Evolutionary conservation across 2,113 vertebrate species (phyloP).

Genomic region (Varanus salvator): DNA sequence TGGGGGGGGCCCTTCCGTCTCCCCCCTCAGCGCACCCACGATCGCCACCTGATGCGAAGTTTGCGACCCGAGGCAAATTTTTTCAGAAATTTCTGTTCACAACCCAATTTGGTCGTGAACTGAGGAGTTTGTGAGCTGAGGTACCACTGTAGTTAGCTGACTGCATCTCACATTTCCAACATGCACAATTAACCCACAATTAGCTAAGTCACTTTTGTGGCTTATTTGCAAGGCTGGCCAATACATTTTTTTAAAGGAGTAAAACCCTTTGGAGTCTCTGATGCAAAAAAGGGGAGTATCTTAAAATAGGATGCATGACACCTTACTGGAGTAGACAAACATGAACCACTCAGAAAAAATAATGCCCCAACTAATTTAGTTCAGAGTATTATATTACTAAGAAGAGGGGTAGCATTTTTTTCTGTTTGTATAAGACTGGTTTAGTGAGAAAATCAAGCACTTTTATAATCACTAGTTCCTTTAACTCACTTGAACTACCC

Average conservation of each 20-base stretch:
- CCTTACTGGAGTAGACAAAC: neutral
- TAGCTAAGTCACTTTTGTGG: neutral
- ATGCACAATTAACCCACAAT: too few species aligned
- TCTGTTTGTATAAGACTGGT: neutral
- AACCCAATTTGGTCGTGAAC: too few species aligned
- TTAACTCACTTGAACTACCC: neutral
- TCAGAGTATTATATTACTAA: neutral
- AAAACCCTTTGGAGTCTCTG: neutral
- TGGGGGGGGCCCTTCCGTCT: too few species aligned
- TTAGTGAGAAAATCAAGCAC: neutral
- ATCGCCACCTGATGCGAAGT: too few species aligned
- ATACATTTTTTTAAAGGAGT: neutral
- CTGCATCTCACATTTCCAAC: too few species aligned
- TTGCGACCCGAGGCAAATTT: too few species aligned
- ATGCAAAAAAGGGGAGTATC: neutral
- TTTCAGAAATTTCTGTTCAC: too few species aligned
- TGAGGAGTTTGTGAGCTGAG: too few species aligned
- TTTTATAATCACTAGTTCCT: neutral
- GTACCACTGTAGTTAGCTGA: too few species aligned
- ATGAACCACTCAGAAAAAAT: neutral
- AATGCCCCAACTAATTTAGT: neutral
- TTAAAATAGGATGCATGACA: neutral
- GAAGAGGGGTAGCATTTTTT: neutral
- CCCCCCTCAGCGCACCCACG: too few species aligned
- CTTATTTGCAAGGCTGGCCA: neutral